phyloP scores from a whole-genome alignment of 2,113 vertebrate species.

The Callospermophilus lateralis region DNA sequence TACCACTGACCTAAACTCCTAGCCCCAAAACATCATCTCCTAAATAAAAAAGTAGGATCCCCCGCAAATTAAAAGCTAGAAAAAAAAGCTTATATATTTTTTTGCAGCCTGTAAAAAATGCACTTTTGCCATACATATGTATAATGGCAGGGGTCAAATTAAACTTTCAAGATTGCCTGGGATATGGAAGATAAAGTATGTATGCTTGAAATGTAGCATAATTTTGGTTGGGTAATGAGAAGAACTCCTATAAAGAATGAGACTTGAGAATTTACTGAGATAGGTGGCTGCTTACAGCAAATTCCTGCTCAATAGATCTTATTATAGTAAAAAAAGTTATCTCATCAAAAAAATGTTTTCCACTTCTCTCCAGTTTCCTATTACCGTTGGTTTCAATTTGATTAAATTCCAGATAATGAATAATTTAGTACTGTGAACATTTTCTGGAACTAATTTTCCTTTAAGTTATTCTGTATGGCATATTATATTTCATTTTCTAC shows the following conservation, averaged over 20 bases:
- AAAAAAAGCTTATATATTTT: neutral
- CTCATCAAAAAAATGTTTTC: neutral
- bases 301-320: neutral
- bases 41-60: neutral
- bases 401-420: conserved; percentile 48
- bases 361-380: neutral
- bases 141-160: neutral
- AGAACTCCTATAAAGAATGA: conserved; percentile 2
- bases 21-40: neutral
- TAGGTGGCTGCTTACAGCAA: neutral
- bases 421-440: conserved; percentile 19
- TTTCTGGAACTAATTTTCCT: conserved; percentile 10
- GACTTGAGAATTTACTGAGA: neutral
- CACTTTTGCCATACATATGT: neutral
- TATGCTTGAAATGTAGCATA: neutral
- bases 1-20: neutral
- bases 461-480: neutral
- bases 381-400: neutral
- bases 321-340: neutral
- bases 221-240: neutral
- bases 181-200: neutral
- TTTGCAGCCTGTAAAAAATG: neutral
- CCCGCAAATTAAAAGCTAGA: neutral
- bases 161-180: neutral
- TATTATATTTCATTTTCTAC: conserved; percentile 1